A percentile compares a stretch with the other conserved stretches of the same genome.
Conservation (phyloP, 37 sponge, comb jelly and placozoan species). For the Tethya wilhelma region DNA sequence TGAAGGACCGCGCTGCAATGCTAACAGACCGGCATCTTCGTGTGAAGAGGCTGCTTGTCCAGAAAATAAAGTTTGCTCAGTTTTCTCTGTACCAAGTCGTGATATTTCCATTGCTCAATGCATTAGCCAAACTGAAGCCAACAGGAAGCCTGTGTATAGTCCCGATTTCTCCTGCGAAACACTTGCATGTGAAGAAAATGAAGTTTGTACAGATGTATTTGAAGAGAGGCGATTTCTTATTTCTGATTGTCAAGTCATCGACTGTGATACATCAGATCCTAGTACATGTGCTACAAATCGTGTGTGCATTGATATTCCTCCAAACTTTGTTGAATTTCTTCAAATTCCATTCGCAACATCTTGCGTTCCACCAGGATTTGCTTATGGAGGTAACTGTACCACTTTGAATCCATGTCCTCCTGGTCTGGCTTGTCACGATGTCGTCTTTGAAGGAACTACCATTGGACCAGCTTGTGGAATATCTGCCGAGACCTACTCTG, state of each 20-base stretch:
- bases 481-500: not conserved
- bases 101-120: not conserved
- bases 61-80: not conserved
- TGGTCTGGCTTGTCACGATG: not conserved
- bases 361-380: not conserved
- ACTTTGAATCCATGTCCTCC: not conserved
- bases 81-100: not conserved
- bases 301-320: not conserved
- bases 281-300: not conserved
- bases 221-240: not conserved
- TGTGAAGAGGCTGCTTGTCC: not conserved
- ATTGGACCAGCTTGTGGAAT: not conserved
- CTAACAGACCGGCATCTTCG: not conserved
- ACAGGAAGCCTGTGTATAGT: not conserved
- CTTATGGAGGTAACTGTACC: not conserved
- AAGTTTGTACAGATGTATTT: not conserved
- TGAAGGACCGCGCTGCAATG: not conserved
- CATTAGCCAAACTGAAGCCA: not conserved
- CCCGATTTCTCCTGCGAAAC: not conserved
- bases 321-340: not conserved
- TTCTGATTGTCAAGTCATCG: not conserved
- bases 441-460: conserved; percentile 1
- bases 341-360: conserved; percentile 3
- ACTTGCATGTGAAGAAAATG: not conserved
- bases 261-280: not conserved